Conservation (phyloP, 2,113 vertebrate species). For the Antechinus stuartii region DNA sequence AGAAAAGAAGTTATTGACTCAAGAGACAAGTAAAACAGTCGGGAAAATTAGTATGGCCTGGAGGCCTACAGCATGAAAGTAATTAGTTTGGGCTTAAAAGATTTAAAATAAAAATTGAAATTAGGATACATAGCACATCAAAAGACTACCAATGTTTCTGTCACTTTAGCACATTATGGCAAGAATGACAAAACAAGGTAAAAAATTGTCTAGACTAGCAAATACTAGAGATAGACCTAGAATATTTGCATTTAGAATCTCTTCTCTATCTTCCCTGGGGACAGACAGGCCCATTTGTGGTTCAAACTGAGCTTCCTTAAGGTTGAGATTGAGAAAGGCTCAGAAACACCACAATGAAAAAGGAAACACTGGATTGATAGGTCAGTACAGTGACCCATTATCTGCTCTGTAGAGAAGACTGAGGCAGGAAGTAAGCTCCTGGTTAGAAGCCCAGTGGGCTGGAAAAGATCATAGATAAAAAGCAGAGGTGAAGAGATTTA, state of each 20-base stretch:
- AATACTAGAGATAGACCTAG: not conserved
- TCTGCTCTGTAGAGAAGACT: not conserved
- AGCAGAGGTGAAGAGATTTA: not conserved
- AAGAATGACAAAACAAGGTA: slow-evolving; percentile 36
- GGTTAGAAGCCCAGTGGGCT: not conserved
- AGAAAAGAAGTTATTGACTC: slow-evolving; percentile 43
- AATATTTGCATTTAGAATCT: not conserved
- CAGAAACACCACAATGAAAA: not conserved
- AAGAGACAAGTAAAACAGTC: slow-evolving; percentile 50
- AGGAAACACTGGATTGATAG: not conserved
- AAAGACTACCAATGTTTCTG: slow-evolving; percentile 30
- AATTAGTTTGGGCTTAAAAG: slow-evolving; percentile 31
- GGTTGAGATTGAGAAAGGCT: not conserved
- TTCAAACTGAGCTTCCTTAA: not conserved
- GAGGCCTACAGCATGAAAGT: not conserved
- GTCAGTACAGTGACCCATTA: not conserved
- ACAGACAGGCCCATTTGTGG: not conserved
- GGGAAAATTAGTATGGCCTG: slow-evolving; percentile 36
- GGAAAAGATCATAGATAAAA: not conserved
- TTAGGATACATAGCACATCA: slow-evolving; percentile 12
- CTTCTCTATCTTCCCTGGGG: not conserved
- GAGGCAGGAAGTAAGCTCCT: not conserved
- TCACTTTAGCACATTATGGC: slow-evolving; percentile 16
- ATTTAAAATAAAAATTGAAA: slow-evolving; percentile 53
- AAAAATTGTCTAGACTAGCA: slow-evolving; percentile 12